Evolutionary conservation across 2,113 vertebrate genomes (phyloP).

Genomic region (Accipiter virgatus): DNA sequence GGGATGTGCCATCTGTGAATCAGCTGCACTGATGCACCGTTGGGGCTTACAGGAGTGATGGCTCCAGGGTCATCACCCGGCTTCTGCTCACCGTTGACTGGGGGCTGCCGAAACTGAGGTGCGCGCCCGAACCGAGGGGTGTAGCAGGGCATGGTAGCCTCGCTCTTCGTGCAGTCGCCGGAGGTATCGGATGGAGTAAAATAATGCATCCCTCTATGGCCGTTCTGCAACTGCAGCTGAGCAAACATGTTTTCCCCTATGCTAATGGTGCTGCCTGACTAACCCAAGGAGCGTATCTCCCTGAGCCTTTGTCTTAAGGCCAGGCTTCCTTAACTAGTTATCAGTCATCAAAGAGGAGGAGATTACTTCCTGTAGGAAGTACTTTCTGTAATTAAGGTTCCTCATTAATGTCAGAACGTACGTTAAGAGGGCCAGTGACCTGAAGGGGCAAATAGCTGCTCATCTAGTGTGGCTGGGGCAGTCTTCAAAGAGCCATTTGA

Average conservation of each 20-base stretch:
- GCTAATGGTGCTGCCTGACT: slow-evolving; percentile 15
- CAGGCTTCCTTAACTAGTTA: slow-evolving; percentile 55
- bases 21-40: rapidly evolving
- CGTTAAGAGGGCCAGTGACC: slow-evolving; percentile 47
- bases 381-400: slow-evolving; percentile 55
- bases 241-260: neutral
- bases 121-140: neutral
- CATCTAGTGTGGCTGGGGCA: neutral
- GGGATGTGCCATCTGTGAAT: neutral
- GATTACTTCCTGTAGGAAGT: slow-evolving; percentile 69
- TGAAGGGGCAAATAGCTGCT: slow-evolving; percentile 52
- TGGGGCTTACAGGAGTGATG: neutral
- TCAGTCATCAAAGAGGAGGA: slow-evolving; percentile 57
- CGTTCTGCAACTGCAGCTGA: neutral
- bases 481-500: slow-evolving; percentile 16
- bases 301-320: slow-evolving; percentile 58
- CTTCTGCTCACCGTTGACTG: neutral
- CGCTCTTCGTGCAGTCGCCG: rapidly evolving
- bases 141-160: neutral
- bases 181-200: neutral
- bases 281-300: slow-evolving; percentile 1
- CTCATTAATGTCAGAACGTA: slow-evolving; percentile 21
- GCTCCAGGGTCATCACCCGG: neutral
- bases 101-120: neutral
- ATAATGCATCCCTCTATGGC: neutral